Evolutionary conservation across 2,888 invertebrate genomes (phyloP), one percentile per base, ranked within the genome.

Genomic region (Caenorhabditis panamensis): DNA sequence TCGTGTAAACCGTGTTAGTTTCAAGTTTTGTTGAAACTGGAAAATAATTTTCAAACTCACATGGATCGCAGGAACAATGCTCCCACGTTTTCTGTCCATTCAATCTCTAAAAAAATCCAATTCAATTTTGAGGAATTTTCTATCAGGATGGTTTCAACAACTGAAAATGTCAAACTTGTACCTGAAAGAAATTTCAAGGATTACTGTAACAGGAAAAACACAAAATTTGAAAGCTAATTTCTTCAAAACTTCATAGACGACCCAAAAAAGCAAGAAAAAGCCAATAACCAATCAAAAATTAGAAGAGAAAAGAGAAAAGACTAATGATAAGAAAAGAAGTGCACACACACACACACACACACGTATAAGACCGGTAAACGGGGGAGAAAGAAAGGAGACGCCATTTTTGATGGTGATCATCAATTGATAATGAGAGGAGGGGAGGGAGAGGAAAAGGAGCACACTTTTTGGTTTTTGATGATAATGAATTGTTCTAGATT

Each of bases 81-180:
- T 79, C 28, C 79, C 79, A 63, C 79, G 63, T 73, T 56, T 64
- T 73, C 79, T 73, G 64, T 79, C 79, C 79, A 79, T 79, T 64
- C 72, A 77, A 69, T n/a, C n/a, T n/a, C n/a, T n/a, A n/a, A n/a
- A n/a, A n/a, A n/a, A n/a, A n/a, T n/a, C n/a, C n/a, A n/a, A n/a
- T n/a, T n/a, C n/a, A n/a, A n/a, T n/a, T n/a, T n/a, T n/a, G n/a
- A n/a, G n/a, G n/a, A n/a, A n/a, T n/a, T n/a, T n/a, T n/a, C n/a
- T n/a, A n/a, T n/a, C n/a, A n/a, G n/a, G n/a, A n/a, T n/a, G n/a
- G n/a, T n/a, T n/a, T 31, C 31, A 4, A 31, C 31, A 31, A 31
- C 31, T 31, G 31, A n/a, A n/a, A n/a, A n/a, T n/a, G n/a, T n/a
- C n/a, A 31, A 9, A 31, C 9, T 51, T 44, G 3, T 3, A n/a